Evolutionary conservation across 2,888 invertebrate genomes (phyloP), one percentile per base, ranked within the genome.

Genomic region (Apodemia zela): DNA sequence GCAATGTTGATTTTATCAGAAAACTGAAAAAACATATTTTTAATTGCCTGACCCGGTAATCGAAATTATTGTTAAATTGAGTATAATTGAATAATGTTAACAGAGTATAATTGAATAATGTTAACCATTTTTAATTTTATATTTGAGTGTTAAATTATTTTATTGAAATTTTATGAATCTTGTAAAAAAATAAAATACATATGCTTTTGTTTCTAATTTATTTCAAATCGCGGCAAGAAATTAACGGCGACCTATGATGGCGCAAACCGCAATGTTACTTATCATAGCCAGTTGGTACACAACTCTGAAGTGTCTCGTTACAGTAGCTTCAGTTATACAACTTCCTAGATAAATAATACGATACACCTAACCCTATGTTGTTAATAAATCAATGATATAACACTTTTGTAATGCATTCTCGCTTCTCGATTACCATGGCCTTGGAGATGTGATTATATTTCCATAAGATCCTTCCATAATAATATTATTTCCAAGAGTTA

Each of bases 251-350:
- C 42, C 42, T 42, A 15, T 42, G 2, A 15, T 45, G 15, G 13
- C n/a, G 45, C 15, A n/a, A 45, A 45, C n/a, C 45, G 6, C n/a
- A 65, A 51, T 17, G 18, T 17, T 54, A 35, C 35, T 33, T 42
- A 57, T 62, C 51, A 65, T 57, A 63, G 54, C 7, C 29, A 29
- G 25, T 54, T 54, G 25, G 25, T 54, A 54, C 42, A 15, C 3
- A 42, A 15, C n/a, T 45, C n/a, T 29, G 15, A 25, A 54, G 25
- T 54, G 15, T 54, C 54, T 25, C 2, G 15, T 54, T 54, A 54
- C 54, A 15, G 29, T 25, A 15, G 29, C 54, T 54, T 21, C 15
- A 54, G 54, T 54, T 54, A 54, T 54, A 54, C 29, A 54, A 54
- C 54, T 54, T 54, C 54, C 54, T 54, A 54, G 29, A 25, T 54